Evolutionary conservation across 2,888 invertebrate genomes (phyloP), one percentile per base, ranked within the genome.

Genomic region (Arge pagana): DNA sequence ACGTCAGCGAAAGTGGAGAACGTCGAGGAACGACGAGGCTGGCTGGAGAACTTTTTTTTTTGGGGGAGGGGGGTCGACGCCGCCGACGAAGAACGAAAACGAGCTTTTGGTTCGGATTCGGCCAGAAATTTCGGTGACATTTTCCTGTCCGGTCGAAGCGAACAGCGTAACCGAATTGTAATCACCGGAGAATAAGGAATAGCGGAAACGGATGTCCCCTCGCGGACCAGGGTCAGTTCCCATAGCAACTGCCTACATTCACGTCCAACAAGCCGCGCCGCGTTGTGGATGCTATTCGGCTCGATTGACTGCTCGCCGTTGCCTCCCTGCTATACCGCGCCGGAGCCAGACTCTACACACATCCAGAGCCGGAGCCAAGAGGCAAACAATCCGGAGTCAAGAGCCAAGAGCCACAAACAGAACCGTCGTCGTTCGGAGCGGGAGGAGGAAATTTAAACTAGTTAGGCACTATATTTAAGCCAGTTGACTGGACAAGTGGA

Each of bases 401-500:
- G n/a, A n/a, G n/a, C n/a, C n/a, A n/a, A n/a, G n/a, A n/a, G n/a
- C n/a, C n/a, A n/a, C n/a, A n/a, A n/a, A n/a, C n/a, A n/a, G n/a
- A n/a, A n/a, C n/a, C 28, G 28, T 37, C 28, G n/a, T 26, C 13
- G 33, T 11, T 28, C 48, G 28, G 16, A 48, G 30, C 28, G n/a
- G 37, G 21, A 36, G 18, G 48, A 16, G 49, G 40, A 40, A 15
- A 50, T 33, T 50, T 50, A 40, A 50, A 50, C 49, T 50, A 40
- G 49, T 50, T 50, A 50, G 49, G 49, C 11, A 40, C 49, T 40
- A 50, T 40, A 50, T 50, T 40, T 50, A 40, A 50, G 49, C 49
- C 49, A 31, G 49, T 50, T 50, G 49, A 50, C 40, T 39, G 40
- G 37, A 50, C 49, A 50, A 50, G 49, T 50, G 49, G 49, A 50